Evolutionary conservation across 2,797 vertebrate genomes (phyloP).

Genomic region (Etheostoma perlongum): DNA sequence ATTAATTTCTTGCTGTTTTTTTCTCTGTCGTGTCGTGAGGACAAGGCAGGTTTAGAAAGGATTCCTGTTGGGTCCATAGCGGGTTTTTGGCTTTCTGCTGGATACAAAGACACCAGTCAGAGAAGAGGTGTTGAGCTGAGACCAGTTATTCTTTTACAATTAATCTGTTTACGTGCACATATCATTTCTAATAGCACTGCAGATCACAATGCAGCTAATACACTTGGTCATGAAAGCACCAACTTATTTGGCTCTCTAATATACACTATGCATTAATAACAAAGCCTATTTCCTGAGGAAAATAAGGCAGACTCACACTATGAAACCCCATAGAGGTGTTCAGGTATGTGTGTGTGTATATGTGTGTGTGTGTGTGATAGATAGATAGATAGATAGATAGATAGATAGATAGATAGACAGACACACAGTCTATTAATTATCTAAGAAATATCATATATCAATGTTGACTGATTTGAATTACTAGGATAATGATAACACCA

Average conservation of each 20-base stretch:
- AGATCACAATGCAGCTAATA: conserved; percentile 15
- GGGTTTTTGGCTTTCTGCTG: conserved; percentile 10
- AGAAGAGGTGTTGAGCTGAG: conserved; percentile 6
- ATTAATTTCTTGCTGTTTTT: not conserved
- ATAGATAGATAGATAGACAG: too few relatives aligned
- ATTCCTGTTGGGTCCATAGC: not conserved
- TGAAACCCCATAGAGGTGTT: conserved; percentile 5
- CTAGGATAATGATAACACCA: not conserved
- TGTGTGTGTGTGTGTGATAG: too few relatives aligned
- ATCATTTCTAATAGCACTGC: conserved; percentile 22
- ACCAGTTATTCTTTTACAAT: conserved; percentile 16
- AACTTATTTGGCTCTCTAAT: conserved; percentile 20
- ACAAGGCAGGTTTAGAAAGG: not conserved
- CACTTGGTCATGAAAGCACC: conserved; percentile 1
- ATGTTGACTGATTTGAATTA: conserved; percentile 14
- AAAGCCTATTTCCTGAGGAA: conserved; percentile 12
- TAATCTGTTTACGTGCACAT: conserved; percentile 24
- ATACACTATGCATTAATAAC: conserved; percentile 12
- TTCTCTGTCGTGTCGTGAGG: not conserved
- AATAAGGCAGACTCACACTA: conserved; percentile 1
- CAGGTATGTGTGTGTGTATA: too few relatives aligned
- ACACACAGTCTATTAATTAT: conserved; percentile 9
- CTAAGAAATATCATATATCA: not conserved
- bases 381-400: too few relatives aligned
- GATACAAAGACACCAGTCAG: not conserved